phyloP scores from a whole-genome alignment of 1,140 invertebrate genomes.

The Cyclina sinensis region DNA sequence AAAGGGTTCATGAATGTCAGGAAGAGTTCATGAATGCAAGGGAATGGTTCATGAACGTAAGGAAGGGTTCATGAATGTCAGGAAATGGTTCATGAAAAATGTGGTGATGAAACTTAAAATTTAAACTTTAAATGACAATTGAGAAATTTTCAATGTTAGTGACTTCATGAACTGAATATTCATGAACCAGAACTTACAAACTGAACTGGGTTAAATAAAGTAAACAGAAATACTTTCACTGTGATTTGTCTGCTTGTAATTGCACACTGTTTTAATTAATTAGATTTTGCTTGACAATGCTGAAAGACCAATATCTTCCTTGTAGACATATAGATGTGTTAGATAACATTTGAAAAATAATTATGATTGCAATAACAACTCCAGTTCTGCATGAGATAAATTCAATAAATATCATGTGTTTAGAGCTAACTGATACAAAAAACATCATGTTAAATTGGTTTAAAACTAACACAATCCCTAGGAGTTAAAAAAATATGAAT shows the following conservation, averaged over 20 bases:
- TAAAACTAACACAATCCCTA: no score
- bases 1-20: conserved; percentile 28
- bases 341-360: no score
- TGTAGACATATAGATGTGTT: conserved; percentile 42
- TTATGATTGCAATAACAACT: conserved; percentile 35
- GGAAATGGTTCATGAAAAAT: conserved; percentile 47
- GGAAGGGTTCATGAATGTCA: conserved; percentile 51
- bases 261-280: conserved; percentile 38
- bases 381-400: background rate
- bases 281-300: no score
- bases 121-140: background rate
- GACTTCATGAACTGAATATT: conserved; percentile 49
- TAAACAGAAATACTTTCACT: conserved; percentile 48
- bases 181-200: conserved; percentile 50
- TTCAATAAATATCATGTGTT: conserved; percentile 31
- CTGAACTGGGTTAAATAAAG: conserved; percentile 41
- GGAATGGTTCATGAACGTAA: no score
- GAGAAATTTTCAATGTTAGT: conserved; percentile 52
- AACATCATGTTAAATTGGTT: no score
- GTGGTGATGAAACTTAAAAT: conserved; percentile 54
- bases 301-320: conserved; percentile 42
- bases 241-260: conserved; percentile 54
- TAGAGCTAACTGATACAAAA: conserved; percentile 27
- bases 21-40: background rate
- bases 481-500: conserved; percentile 37